phyloP scores from a whole-genome alignment of 2,797 vertebrate genomes.

The Labroides dimidiatus region DNA sequence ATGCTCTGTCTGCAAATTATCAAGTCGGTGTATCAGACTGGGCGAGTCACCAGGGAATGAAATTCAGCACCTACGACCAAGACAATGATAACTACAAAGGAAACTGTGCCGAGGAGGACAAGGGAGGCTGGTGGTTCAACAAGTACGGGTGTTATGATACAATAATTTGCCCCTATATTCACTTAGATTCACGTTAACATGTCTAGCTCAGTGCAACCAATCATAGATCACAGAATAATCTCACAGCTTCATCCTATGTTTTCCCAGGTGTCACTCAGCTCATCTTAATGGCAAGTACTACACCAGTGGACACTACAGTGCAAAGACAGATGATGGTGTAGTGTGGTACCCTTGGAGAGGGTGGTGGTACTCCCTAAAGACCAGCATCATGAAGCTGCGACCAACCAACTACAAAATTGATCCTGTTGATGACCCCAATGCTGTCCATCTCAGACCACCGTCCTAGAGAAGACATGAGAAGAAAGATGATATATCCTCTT shows the following conservation, averaged over 20 bases:
- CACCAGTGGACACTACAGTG: slow-evolving; percentile 84
- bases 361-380: slow-evolving; percentile 97
- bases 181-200: neutral
- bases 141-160: slow-evolving; percentile 76
- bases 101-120: slow-evolving; percentile 93
- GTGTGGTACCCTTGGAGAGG: slow-evolving; percentile 96
- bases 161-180: accelerated
- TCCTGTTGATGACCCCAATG: slow-evolving; percentile 68
- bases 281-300: slow-evolving; percentile 93
- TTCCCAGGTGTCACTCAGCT: slow-evolving; percentile 91
- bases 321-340: slow-evolving; percentile 89
- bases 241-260: neutral
- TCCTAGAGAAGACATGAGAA: slow-evolving; percentile 26
- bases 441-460: slow-evolving; percentile 13
- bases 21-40: slow-evolving; percentile 88
- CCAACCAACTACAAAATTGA: slow-evolving; percentile 78
- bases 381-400: slow-evolving; percentile 92
- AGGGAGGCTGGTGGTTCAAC: slow-evolving; percentile 97
- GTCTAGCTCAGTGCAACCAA: neutral
- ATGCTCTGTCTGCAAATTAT: slow-evolving; percentile 87
- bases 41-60: slow-evolving; percentile 91
- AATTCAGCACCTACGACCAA: slow-evolving; percentile 92
- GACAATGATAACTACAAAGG: slow-evolving; percentile 94
- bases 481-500: neutral
- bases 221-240: neutral